phyloP scores from a whole-genome alignment of 2,113 vertebrate species.

The Oostethus manadensis region DNA sequence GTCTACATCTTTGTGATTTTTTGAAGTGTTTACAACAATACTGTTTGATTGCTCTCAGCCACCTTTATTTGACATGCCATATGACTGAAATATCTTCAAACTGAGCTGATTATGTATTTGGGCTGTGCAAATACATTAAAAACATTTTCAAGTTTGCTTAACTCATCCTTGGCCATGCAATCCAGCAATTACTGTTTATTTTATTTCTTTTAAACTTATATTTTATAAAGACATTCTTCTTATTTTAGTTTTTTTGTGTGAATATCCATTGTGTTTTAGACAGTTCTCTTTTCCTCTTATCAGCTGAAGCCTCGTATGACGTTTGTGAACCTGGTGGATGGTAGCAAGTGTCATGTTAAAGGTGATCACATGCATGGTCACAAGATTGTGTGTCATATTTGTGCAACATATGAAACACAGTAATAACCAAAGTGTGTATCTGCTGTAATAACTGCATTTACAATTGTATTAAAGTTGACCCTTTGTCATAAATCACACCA shows the following conservation, averaged over 20 bases:
- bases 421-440: slow-evolving; percentile 9
- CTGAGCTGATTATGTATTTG: too few relatives aligned
- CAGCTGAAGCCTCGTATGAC: slow-evolving; percentile 77
- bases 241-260: slow-evolving; percentile 1
- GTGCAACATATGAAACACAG: too few relatives aligned
- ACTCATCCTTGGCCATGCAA: background rate
- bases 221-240: slow-evolving; percentile 30
- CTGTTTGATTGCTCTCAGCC: slow-evolving; percentile 16
- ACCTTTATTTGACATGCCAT: slow-evolving; percentile 9
- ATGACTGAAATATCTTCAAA: slow-evolving; percentile 13
- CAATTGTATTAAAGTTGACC: slow-evolving; percentile 1
- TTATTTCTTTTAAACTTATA: slow-evolving; percentile 27
- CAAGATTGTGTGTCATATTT: too few relatives aligned
- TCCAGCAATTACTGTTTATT: slow-evolving; percentile 6
- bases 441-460: slow-evolving; percentile 7
- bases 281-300: slow-evolving; percentile 49
- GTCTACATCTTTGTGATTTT: slow-evolving; percentile 6
- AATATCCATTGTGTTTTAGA: slow-evolving; percentile 26
- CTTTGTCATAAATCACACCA: background rate
- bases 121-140: background rate
- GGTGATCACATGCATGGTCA: slow-evolving; percentile 79
- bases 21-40: slow-evolving; percentile 20
- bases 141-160: background rate
- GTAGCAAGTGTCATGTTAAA: slow-evolving; percentile 80
- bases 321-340: slow-evolving; percentile 78